Evolutionary conservation across 2,113 vertebrate species (phyloP), one percentile per base, ranked within the genome.

Genomic region (human): DNA sequence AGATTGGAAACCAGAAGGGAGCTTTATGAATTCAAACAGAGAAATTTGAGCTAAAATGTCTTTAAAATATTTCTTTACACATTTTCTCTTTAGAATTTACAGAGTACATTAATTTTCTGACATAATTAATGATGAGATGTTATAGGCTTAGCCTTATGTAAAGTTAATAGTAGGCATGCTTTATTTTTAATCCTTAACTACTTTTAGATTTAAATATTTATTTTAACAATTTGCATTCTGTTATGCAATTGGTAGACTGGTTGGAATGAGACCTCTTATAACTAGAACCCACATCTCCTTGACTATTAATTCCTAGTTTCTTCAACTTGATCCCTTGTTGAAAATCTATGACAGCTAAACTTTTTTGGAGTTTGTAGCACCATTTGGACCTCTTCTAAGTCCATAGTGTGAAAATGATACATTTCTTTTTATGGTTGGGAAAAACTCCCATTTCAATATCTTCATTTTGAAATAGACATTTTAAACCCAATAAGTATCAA

Each of bases 1-100:
- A 97, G 96, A 96, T 97, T 97, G 97, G 90, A 97, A 97, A 94
- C 90, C 97, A 98, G 94, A 98, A 96, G 94, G 97, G 90, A 96
- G 70, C 72, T 94, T 93, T 91, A 97, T 95, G 85, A 96, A 97
- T 98, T 96, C 87, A 93, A 94, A 97, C 86, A 94, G 93, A 97
- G 92, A 94, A 96, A 96, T 94, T 59, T 81, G 70, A 95, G 93
- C 84, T 97, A 98, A 98, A 97, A 92, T 96, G 88, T 92, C 80
- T 95, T 92, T 89, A 92, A 93, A 96, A 93, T 73, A 84, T 43
- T 90, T 95, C 81, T 93, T 96, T 94, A 86, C 59, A 95, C 48
- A 93, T 97, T 97, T 97, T 95, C 72, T 96, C 68, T 93, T 89
- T 96, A 92, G 79, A 96, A 97, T 95, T 94, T 96, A 76, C 35